Evolutionary conservation across 2,888 invertebrate species (phyloP), one percentile per base, ranked within the genome.

Genomic region (Ashinkailepas kermadecensis): DNA sequence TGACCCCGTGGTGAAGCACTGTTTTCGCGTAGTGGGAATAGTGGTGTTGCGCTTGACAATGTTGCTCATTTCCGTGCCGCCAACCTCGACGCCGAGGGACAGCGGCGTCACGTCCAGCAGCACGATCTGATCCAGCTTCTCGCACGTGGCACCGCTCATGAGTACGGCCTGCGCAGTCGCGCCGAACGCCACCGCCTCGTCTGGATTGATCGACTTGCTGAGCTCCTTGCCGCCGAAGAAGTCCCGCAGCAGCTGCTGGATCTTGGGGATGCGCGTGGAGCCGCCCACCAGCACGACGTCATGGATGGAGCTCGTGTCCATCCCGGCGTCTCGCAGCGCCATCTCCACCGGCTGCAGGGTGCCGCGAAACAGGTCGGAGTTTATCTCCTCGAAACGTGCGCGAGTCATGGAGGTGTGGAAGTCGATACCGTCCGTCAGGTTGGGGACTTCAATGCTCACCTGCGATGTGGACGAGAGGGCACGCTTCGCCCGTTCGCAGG

Each of bases 361-460:
- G 80, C 89, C 88, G 83, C 90, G 87, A 88, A 92, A 92, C 74
- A 92, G 88, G 85, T 92, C 92, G 54, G 88, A 87, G 86, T 90
- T 90, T 82, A 92, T 86, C 85, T 92, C 91, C 86, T 92, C 92
- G 88, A 99, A 99, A 86, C 97, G 92, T 83, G 98, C 98, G 86
- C 97, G 91, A 23, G 97, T 97, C 87, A 99, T 94, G 81, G 93
- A 95, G 0, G 97, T 96, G 89, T 97, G 96, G 90, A 96, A 98
- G 88, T 99, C 98, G 85, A 96, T 93, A 84, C 97, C 97, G 88
- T 98, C 97, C 86, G 92, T 96, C 82, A 98, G 91, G 0, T 97
- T 96, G 87, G 97, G 97, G 85, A 98, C 96, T 90, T 98, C 97
- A 86, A 98, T 95, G 87, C 92, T 94, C 65, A 95, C 95, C 88